Percentiles rank a stretch among this genome's conserved stretches.
phyloP scores from a whole-genome alignment of 2,113 vertebrate species.

The Esox niger region DNA sequence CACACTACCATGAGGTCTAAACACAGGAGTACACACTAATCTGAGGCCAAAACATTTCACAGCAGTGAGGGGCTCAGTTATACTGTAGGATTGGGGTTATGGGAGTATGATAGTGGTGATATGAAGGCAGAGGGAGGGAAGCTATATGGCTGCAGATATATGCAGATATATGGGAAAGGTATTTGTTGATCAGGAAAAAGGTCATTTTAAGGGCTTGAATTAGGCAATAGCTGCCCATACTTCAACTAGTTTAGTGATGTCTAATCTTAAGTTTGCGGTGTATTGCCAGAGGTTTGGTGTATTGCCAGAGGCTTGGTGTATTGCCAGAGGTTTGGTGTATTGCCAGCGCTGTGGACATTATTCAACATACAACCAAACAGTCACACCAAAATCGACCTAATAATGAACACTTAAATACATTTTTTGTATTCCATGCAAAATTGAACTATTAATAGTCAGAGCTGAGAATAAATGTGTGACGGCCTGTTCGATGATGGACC shows the following conservation, averaged over 20 bases:
- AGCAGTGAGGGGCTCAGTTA: slow-evolving; percentile 14
- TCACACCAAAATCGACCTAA: neutral
- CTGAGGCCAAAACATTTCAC: too few species aligned
- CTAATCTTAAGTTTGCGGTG: too few species aligned
- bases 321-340: too few species aligned
- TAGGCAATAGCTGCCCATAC: slow-evolving; percentile 7
- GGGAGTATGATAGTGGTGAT: slow-evolving; percentile 53
- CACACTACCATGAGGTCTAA: too few species aligned
- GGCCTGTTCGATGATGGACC: slow-evolving; percentile 43
- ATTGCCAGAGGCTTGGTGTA: too few species aligned
- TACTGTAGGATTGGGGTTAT: slow-evolving; percentile 41
- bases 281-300: too few species aligned
- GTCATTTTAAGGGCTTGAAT: neutral
- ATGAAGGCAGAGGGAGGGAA: slow-evolving; percentile 35
- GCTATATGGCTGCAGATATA: slow-evolving; percentile 61
- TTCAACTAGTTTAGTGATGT: slow-evolving; percentile 16
- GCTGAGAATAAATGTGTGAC: slow-evolving; percentile 53
- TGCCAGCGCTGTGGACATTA: slow-evolving; percentile 69
- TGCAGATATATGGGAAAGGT: slow-evolving; percentile 21
- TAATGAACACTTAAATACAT: neutral
- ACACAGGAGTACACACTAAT: too few species aligned
- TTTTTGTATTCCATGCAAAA: neutral
- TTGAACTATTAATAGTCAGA: slow-evolving; percentile 46
- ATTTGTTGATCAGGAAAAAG: slow-evolving; percentile 33
- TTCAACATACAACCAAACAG: slow-evolving; percentile 15